These are phyloP conservation scores for Rhagoletis pomonella DNA, from an alignment of 1,140 invertebrate species.

Conservation along the genomic window DNA sequence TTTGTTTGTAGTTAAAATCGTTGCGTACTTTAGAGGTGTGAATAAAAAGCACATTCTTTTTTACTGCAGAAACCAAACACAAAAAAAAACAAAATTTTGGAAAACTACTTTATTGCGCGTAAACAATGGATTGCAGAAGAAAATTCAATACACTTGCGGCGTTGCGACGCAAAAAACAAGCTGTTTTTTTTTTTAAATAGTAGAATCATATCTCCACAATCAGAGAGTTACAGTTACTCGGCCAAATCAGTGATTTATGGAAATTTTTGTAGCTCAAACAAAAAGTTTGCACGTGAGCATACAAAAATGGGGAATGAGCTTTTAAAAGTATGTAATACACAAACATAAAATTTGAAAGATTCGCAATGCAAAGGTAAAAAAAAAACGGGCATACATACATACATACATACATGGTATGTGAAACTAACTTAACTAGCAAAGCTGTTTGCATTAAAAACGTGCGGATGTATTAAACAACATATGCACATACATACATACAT, in stretches of 20 bases:
- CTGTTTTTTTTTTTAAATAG: too few species aligned
- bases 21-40: not conserved
- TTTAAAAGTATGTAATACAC: slow-evolving; percentile 42
- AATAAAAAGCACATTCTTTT: slow-evolving; percentile 13
- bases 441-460: not conserved
- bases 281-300: not conserved
- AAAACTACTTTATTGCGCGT: too few species aligned
- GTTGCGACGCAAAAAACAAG: too few species aligned
- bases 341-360: slow-evolving; percentile 22
- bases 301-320: slow-evolving; percentile 28
- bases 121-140: too few species aligned
- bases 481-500: not conserved
- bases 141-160: too few species aligned
- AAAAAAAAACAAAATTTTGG: too few species aligned
- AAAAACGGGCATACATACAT: not conserved
- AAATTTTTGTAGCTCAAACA: not conserved
- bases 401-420: not conserved
- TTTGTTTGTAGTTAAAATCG: slow-evolving; percentile 15
- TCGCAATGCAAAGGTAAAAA: slow-evolving; percentile 4
- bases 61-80: not conserved
- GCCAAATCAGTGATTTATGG: not conserved
- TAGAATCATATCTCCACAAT: too few species aligned
- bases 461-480: not conserved
- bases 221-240: too few species aligned
- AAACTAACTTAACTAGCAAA: not conserved